Percentiles rank a stretch among this genome's conserved stretches.
These are phyloP conservation scores for Nasonia oneida DNA, from an alignment of 2,888 invertebrate genomes.

Conservation along the genomic window DNA sequence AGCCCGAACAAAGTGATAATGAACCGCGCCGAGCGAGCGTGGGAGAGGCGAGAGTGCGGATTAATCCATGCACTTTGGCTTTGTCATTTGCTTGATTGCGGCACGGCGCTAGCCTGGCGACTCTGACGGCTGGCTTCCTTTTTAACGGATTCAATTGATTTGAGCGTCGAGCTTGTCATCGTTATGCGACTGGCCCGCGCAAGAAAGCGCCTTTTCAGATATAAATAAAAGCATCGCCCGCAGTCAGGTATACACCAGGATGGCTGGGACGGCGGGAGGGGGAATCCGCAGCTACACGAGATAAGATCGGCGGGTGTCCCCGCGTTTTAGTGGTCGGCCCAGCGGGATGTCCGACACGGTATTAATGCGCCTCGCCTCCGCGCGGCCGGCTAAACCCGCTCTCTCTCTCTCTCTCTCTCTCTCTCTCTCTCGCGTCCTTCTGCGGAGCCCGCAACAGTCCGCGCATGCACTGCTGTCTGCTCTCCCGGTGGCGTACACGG, in stretches of 20 bases:
- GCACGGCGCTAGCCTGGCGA: neutral
- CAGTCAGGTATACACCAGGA: too few species aligned
- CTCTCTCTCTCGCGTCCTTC: neutral
- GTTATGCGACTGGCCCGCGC: too few species aligned
- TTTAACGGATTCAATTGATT: slow-evolving; percentile 31
- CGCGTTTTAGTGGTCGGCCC: slow-evolving; percentile 76
- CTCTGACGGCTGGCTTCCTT: neutral
- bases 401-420: slow-evolving; percentile 57
- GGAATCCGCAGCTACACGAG: slow-evolving; percentile 64
- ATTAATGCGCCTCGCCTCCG: slow-evolving; percentile 74
- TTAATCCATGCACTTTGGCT: slow-evolving; percentile 45
- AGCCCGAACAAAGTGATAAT: slow-evolving; percentile 58
- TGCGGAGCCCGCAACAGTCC: too few species aligned
- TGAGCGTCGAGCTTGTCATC: too few species aligned
- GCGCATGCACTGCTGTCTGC: too few species aligned
- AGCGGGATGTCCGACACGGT: slow-evolving; percentile 78
- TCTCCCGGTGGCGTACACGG: too few species aligned
- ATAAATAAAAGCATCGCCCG: slow-evolving; percentile 79
- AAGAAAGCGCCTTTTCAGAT: slow-evolving; percentile 73
- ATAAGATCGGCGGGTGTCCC: slow-evolving; percentile 80
- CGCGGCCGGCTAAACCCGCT: slow-evolving; percentile 71
- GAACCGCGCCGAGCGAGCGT: slow-evolving; percentile 41
- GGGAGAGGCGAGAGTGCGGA: neutral
- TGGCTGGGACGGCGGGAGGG: neutral
- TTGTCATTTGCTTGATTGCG: slow-evolving; percentile 40